These are phyloP conservation scores for Trochalopteron elliotii DNA, from an alignment of 2,113 vertebrate genomes.

Conservation along the genomic window DNA sequence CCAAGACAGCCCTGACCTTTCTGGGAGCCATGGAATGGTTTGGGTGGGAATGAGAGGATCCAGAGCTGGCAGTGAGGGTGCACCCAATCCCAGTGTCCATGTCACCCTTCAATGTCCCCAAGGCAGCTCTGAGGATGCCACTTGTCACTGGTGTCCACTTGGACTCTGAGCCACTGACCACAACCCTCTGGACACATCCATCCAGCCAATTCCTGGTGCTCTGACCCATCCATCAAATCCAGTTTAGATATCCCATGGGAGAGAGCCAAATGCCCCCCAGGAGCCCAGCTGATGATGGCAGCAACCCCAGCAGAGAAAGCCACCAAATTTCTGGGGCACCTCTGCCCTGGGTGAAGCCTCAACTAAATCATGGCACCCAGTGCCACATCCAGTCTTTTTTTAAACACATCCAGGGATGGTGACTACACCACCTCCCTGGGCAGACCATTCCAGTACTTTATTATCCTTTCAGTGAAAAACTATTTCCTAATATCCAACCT, in stretches of 20 bases:
- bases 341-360: too few species aligned
- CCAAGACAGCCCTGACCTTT: not conserved
- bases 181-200: not conserved
- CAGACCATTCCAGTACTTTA: too few species aligned
- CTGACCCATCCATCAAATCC: not conserved
- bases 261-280: not conserved
- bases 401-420: too few species aligned
- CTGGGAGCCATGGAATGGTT: not conserved
- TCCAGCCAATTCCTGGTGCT: not conserved
- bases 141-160: accelerated
- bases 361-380: too few species aligned
- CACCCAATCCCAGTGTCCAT: not conserved
- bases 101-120: not conserved
- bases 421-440: too few species aligned
- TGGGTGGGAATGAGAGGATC: not conserved
- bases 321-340: not conserved
- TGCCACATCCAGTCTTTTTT: too few species aligned
- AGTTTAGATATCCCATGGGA: accelerated
- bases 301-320: too few species aligned
- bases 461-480: too few species aligned
- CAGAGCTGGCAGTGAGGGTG: not conserved
- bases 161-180: not conserved
- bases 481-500: too few species aligned
- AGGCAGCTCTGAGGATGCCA: not conserved
- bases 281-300: not conserved